A percentile compares a stretch with the other conserved stretches of the same genome.
Evolutionary conservation across 2,888 invertebrate species (phyloP).

Genomic region (Tachina fera): DNA sequence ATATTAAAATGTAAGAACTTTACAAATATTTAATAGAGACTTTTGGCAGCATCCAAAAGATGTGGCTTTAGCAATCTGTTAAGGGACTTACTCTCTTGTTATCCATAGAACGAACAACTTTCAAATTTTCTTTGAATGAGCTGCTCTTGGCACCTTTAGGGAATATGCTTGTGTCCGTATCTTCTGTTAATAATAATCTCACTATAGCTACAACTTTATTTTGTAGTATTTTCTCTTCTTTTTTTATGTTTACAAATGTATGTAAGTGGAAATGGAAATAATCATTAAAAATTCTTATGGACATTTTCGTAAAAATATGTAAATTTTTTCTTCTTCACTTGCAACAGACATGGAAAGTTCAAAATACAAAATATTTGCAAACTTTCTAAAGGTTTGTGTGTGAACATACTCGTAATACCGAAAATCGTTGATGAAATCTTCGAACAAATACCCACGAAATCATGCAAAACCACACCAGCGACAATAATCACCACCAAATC

Average conservation of each 20-base stretch:
- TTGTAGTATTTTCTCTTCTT: slow-evolving; percentile 1
- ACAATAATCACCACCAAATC: too few species aligned
- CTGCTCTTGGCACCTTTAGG: too few species aligned
- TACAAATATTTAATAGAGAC: slow-evolving; percentile 34
- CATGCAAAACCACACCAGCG: too few species aligned
- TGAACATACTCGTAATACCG: too few species aligned
- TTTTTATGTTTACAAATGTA: not conserved
- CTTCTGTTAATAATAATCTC: not conserved
- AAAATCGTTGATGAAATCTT: too few species aligned
- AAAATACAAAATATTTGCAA: not conserved
- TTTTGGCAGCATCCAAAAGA: not conserved
- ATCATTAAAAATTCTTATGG: slow-evolving; percentile 13
- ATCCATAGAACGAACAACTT: too few species aligned
- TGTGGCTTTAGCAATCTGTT: too few species aligned
- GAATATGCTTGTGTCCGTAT: not conserved
- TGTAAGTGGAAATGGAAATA: slow-evolving; percentile 27
- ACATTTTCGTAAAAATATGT: not conserved
- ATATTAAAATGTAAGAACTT: slow-evolving; percentile 42
- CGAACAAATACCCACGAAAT: too few species aligned
- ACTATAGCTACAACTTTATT: not conserved
- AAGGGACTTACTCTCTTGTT: too few species aligned
- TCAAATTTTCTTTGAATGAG: too few species aligned
- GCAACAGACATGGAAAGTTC: not conserved
- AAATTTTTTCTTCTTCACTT: not conserved
- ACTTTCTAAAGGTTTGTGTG: too few species aligned